Evolutionary conservation across 2,113 vertebrate genomes (phyloP).

Genomic region (Stomatorhinus ivindoensis): DNA sequence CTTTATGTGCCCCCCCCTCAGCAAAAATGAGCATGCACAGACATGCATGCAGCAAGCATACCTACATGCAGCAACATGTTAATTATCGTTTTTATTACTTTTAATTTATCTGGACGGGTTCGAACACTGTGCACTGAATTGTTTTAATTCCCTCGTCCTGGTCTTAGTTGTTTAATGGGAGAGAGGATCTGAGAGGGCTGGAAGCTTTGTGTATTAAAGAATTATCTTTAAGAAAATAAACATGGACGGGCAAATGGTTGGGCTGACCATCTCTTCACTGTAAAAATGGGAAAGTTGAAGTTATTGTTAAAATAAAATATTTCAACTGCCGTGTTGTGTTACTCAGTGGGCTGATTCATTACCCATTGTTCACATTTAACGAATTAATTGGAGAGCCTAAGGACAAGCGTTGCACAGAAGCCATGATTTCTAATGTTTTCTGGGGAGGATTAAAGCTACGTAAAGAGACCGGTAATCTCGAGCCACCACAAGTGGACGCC

Average conservation of each 20-base stretch:
- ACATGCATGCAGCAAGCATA: constrained; percentile 46
- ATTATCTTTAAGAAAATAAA: constrained; percentile 49
- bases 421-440: not conserved
- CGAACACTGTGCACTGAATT: constrained; percentile 64
- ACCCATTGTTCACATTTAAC: not conserved
- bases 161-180: constrained; percentile 34
- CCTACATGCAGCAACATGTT: constrained; percentile 49
- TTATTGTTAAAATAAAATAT: constrained; percentile 38
- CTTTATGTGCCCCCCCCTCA: constrained; percentile 26
- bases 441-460: not conserved
- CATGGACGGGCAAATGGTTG: constrained; percentile 45
- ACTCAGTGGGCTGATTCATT: not conserved
- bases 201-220: constrained; percentile 43
- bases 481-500: not conserved
- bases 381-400: not conserved
- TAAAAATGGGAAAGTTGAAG: constrained; percentile 51
- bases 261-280: constrained; percentile 58
- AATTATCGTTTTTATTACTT: constrained; percentile 44
- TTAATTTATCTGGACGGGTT: constrained; percentile 51
- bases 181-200: constrained; percentile 29
- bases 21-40: constrained; percentile 45
- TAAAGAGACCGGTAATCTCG: not conserved
- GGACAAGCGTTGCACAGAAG: not conserved
- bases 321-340: constrained; percentile 15
- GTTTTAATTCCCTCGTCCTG: constrained; percentile 39